Evolutionary conservation across 2,888 invertebrate genomes (phyloP), one percentile per base, ranked within the genome.

Genomic region (Oxyteleia sp.): DNA sequence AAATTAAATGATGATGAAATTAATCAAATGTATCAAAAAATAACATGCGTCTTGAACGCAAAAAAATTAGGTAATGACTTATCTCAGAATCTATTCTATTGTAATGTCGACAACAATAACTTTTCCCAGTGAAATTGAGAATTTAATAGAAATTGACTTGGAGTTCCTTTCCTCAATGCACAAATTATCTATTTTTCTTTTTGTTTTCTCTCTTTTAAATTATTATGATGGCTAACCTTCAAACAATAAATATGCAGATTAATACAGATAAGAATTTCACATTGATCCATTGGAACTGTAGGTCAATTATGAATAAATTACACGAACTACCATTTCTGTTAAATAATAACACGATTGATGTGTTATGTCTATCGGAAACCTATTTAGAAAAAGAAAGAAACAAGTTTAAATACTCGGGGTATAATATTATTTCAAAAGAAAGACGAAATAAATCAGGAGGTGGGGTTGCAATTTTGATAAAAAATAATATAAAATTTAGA

Each of bases 281-380:
- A 26, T 4, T 26, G 2, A 26, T 26, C 10, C 20, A 47, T 10
- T 51, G 51, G 51, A 51, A 51, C 13, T 51, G 51, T 26, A 51
- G 51, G 13, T 51, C 51, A 5, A 26, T 51, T n/a, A 11, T 2
- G 11, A 51, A 51, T 26, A 51, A 51, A 26, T 4, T n/a, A 2
- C 51, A 26, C 1, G 15, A 26, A 2, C n/a, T 51, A 2, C 26
- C 51, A 4, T 5, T 4, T 4, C 4, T 51, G 10, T 26, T 51
- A 18, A 13, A 26, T 26, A 26, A 23, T 5, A 23, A 51, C n/a
- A 7, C 8, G 13, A 18, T 55, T 16, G 38, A 38, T 59, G 11
- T 59, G 1, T 11, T 59, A 4, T 59, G 20, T 41, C 7, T 59
- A 43, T 13, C 57, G 0, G 57, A 59, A 41, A 59, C 57, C 0